Evolutionary conservation across 53 echinoderm and acorn worm species (phyloP), one percentile per base, ranked within the genome.

Genomic region (Actinopyga echinites): DNA sequence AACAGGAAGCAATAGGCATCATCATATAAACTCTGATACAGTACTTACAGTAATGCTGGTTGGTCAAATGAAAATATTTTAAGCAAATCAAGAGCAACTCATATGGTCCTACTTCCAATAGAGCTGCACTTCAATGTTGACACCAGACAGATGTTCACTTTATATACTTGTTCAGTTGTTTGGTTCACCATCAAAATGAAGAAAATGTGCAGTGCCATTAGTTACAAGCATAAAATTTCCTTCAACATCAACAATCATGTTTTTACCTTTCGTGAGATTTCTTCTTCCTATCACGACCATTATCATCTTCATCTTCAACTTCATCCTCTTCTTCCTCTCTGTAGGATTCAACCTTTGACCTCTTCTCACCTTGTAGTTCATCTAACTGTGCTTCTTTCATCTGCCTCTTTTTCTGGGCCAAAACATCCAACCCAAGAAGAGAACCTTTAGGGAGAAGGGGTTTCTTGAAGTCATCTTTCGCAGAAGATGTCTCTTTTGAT

Each of bases 371-470:
- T 42, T 86, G 89, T 40, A 86, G 64, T 34, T 91, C 91, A 66
- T 74, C 89, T 65, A 88, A 78, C 13, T 87, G 66, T 5, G 74
- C 75, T 23, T 89, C 91, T 32, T 85, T 96, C 78, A 89, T 80
- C 45, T 86, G 89, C 60, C 96, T 85, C 74, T 96, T 96, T 61
- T 77, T 74, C 0, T 91, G 91, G 12, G 96, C 96, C 52, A 96
- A 86, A 15, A 86, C 68, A 49, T 96, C 96, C 5, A 96, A 86
- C 30, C 96, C 96, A 5, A 96, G 84, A 20, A 93, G 78, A 0
- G 96, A 96, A 33, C 87, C 69, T 17, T 85, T 77, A 0, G 77
- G 49, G 32, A 77, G 77, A 54, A 77, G 30, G 11, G 81, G 81
- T 61, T 62, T 80, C 74, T 93, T 95, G 79, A 95, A 95, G 38